A percentile compares a stretch with the other conserved stretches of the same genome.
phyloP scores from a whole-genome alignment of 2,797 vertebrate species.

The Enteromius radiatus region DNA sequence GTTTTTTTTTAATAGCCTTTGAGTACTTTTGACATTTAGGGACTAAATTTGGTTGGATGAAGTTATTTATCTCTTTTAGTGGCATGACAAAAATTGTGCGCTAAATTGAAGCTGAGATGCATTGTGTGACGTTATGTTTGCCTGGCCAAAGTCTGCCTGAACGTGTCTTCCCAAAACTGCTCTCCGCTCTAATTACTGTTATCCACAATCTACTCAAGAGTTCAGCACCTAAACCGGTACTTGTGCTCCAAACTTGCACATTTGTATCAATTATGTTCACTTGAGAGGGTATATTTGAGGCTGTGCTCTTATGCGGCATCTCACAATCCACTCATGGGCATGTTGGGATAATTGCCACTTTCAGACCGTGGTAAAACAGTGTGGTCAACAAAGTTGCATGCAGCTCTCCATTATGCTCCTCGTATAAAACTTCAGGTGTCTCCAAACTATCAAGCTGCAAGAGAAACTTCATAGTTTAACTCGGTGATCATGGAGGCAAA shows the following conservation, averaged over 20 bases:
- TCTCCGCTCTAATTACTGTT: constrained; percentile 55
- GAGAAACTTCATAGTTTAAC: constrained; percentile 25
- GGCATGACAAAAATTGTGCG: neutral
- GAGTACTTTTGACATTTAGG: neutral
- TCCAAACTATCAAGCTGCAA: constrained; percentile 26
- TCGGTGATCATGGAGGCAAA: constrained; percentile 28
- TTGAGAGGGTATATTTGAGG: constrained; percentile 46
- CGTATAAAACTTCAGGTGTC: constrained; percentile 61
- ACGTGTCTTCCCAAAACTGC: constrained; percentile 39
- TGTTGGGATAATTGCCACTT: constrained; percentile 49
- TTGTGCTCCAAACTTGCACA: constrained; percentile 49
- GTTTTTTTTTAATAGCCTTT: neutral
- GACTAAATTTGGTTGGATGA: neutral
- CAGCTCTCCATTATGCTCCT: constrained; percentile 30
- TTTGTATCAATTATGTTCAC: constrained; percentile 56
- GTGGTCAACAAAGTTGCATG: constrained; percentile 39
- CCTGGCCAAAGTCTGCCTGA: constrained; percentile 35
- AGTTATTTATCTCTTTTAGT: neutral
- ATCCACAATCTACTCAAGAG: constrained; percentile 51
- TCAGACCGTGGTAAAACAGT: constrained; percentile 41
- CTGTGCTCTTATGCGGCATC: constrained; percentile 23
- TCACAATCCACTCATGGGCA: constrained; percentile 43
- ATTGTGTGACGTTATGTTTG: constrained; percentile 14
- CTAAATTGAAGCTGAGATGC: constrained; percentile 17
- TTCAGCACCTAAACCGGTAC: constrained; percentile 52